Base-by-base conservation (phyloP, 1,140 invertebrate species). In the Bactericera cockerelli region DNA sequence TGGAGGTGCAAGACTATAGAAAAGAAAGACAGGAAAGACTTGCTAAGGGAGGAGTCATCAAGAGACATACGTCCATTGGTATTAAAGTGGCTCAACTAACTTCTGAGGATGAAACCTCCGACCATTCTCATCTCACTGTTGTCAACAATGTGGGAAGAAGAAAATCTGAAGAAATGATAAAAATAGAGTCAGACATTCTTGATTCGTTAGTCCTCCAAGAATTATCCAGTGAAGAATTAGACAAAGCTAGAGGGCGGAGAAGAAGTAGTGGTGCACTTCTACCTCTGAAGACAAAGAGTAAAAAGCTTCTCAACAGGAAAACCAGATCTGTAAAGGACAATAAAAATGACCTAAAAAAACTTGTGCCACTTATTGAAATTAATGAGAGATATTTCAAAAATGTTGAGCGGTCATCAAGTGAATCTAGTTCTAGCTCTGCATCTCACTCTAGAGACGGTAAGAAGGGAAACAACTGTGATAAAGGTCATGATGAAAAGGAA, bases 1-100 rank as follows among this genome's bases (percentile, higher is more conserved):
- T 65, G 26, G 64, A 71, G 59, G 63, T 56, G 22, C 63, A 8
- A 1, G 42, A 59, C 13, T 38, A 59, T 21, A 19, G 13, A 25
- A n/a, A 28, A 2, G 57, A 58, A 26, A 38, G 24, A 56, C 14
- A 26, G 26, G 56, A 56, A 38, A 54, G 60, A 2, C 14, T 61
- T 42, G 60, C 60, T 11, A 58, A 49, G 14, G 56, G 58, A 16
- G 62, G 62, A 22, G 61, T 58, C 10, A 63, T 63, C 26, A 63
- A 63, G 31, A 57, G 62, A 22, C 60, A 61, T 10, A 55, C 54
- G 38, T 61, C 60, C 8, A 49, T 42, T 14, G 60, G 60, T 1
- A n/a, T 61, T 4, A 61, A 61, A 24, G 60, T 61, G 2, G 55
- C 60, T 6, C 42, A 49, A 49, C 8, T 49, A 6, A 19, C 42